Percentiles rank a stretch among this genome's conserved stretches.
phyloP scores from a whole-genome alignment of 1,140 invertebrate genomes.

The Aleiodes sp. region DNA sequence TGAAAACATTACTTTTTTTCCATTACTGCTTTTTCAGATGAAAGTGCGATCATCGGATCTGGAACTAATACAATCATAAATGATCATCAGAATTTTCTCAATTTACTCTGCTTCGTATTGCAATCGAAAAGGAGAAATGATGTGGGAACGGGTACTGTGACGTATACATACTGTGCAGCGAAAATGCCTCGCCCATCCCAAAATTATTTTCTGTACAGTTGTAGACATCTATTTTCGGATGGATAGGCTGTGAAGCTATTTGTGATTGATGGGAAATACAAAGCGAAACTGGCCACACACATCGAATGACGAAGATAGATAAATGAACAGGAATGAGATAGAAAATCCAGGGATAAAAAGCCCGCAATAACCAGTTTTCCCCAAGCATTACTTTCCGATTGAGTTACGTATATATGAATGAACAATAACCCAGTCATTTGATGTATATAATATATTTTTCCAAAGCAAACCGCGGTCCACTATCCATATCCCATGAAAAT shows the following conservation, averaged over 20 bases:
- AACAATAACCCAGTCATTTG: constrained; percentile 10
- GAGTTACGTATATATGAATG: constrained; percentile 10
- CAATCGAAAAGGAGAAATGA: constrained; percentile 50
- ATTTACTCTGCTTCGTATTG: constrained; percentile 60
- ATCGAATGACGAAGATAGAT: neutral
- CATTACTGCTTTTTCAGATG: constrained; percentile 12
- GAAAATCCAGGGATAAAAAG: constrained; percentile 54
- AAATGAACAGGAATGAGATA: neutral
- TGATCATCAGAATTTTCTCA: constrained; percentile 22
- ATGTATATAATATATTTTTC: neutral
- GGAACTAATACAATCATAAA: constrained; percentile 31
- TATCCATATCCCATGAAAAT: too few relatives aligned
- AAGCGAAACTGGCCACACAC: constrained; percentile 45
- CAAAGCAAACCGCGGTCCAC: neutral
- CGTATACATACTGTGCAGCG: constrained; percentile 60
- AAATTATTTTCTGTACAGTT: neutral
- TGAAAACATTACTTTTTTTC: constrained; percentile 14
- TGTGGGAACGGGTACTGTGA: neutral
- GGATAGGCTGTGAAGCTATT: constrained; percentile 48
- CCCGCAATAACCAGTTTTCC: constrained; percentile 61
- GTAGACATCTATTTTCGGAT: constrained; percentile 48
- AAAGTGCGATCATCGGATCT: neutral
- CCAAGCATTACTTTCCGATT: constrained; percentile 53
- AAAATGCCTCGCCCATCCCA: constrained; percentile 44
- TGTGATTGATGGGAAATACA: constrained; percentile 65